Percentiles rank a stretch among this genome's conserved stretches.
Evolutionary conservation across 2,797 vertebrate species (phyloP).

Genomic region (Pygocentrus nattereri): DNA sequence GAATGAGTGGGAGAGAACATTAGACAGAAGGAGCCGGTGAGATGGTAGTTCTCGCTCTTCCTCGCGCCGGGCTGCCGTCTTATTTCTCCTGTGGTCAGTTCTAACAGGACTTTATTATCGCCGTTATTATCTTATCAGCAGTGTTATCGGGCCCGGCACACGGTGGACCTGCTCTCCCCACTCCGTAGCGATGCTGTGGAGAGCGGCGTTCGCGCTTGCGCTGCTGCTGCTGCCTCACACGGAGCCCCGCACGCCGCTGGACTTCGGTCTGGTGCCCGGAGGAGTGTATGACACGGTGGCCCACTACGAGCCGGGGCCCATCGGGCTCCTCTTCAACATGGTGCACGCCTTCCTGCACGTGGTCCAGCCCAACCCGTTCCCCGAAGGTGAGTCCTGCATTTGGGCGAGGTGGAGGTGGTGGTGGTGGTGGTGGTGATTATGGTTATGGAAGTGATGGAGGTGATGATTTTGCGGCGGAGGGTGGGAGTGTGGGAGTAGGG

Average conservation of each 20-base stretch:
- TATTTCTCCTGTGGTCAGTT: background rate
- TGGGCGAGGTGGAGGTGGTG: background rate
- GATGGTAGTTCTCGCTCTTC: background rate
- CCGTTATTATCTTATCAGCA: background rate
- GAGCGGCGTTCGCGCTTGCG: slow-evolving; percentile 64
- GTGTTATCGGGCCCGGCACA: background rate
- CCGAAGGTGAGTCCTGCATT: slow-evolving; percentile 84
- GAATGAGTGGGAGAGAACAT: background rate
- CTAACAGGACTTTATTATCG: background rate
- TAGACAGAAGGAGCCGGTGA: background rate
- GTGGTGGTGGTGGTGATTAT: background rate
- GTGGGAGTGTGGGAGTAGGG: too few species aligned
- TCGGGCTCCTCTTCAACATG: slow-evolving; percentile 87
- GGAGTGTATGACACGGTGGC: slow-evolving; percentile 88
- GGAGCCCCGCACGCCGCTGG: slow-evolving; percentile 78
- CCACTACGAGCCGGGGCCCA: slow-evolving; percentile 82
- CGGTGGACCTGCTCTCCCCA: background rate
- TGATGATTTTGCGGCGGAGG: too few species aligned
- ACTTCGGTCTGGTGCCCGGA: slow-evolving; percentile 89
- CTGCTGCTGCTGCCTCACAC: slow-evolving; percentile 50
- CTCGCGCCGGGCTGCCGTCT: background rate
- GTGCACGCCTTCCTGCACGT: slow-evolving; percentile 86
- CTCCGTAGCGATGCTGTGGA: slow-evolving; percentile 74
- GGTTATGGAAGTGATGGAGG: background rate
- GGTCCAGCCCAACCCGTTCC: slow-evolving; percentile 91